These are phyloP conservation scores for Coenonympha arcania DNA, from an alignment of 2,888 invertebrate genomes.

Conservation along the genomic window DNA sequence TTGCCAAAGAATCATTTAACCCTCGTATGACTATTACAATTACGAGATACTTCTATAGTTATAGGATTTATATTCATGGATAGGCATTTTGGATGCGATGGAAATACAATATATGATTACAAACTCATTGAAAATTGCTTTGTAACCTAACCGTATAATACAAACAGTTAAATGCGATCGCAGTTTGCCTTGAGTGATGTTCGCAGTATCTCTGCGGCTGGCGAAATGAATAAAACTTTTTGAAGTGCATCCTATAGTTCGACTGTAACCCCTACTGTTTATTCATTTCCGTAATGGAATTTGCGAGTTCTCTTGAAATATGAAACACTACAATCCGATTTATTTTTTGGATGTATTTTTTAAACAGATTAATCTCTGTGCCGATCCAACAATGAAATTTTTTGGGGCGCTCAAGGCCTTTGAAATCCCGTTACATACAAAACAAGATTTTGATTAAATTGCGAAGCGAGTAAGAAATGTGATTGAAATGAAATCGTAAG, in stretches of 20 bases:
- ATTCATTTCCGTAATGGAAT: slow-evolving; percentile 49
- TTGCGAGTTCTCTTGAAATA: slow-evolving; percentile 37
- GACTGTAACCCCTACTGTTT: slow-evolving; percentile 32
- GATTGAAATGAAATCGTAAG: too few relatives aligned
- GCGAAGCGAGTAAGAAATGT: too few relatives aligned
- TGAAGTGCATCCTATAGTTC: slow-evolving; percentile 30
- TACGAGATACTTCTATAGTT: too few relatives aligned
- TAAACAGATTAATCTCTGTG: background rate
- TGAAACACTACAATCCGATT: slow-evolving; percentile 19
- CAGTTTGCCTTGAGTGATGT: slow-evolving; percentile 30
- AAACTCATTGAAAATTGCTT: background rate
- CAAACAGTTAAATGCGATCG: background rate
- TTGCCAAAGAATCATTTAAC: too few relatives aligned
- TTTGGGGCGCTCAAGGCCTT: background rate
- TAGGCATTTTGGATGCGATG: too few relatives aligned
- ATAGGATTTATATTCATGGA: too few relatives aligned
- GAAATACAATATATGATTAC: background rate
- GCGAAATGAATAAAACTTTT: slow-evolving; percentile 34
- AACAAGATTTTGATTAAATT: too few relatives aligned
- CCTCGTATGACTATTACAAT: too few relatives aligned
- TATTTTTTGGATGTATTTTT: background rate
- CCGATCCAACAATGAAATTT: background rate
- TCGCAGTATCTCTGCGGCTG: slow-evolving; percentile 25
- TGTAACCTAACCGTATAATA: too few relatives aligned
- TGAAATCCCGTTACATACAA: background rate